Base-by-base conservation (phyloP, 2,888 invertebrate species). In the Drosophila nigricruria region DNA sequence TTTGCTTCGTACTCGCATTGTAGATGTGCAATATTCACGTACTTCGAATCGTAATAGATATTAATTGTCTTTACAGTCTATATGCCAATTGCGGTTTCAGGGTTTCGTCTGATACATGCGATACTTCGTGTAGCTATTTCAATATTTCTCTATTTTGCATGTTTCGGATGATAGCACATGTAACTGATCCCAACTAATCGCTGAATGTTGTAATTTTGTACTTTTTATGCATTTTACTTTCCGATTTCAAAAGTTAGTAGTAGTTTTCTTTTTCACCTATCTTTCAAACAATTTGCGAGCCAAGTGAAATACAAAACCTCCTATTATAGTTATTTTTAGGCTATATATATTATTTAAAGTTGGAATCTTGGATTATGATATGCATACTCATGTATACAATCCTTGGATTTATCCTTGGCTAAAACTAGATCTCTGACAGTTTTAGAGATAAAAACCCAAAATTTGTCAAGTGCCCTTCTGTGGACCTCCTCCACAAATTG, bases 1-100 rank as follows among this genome's bases (percentile, higher is more conserved):
- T 58, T 64, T 20, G 70, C 32, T 61, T 38, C 18, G 10, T 18
- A 58, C 53, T 57, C 34, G 47, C 43, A 49, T 60, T 63, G 30
- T 30, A 2, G 52, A 77, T 59, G 62, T 73, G 69, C 68, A 73
- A 70, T 73, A 63, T 77, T 73, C 59, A 70, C 63, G 70, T 66
- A 70, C 54, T 57, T 56, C 60, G 52, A 73, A 62, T 73, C 40
- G 78, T 40, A 73, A 74, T 71, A 74, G 74, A 59, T 74, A 74
- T 71, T 56, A 65, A 68, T 77, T 62, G 49, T 36, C 10, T 66
- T 56, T 50, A 58, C 64, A 54, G 53, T 63, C 42, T 40, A 34
- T 45, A 16, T 50, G 63, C 60, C 75, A 69, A 72, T 67, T 59
- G 40, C 56, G 65, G 34, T 57, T 36, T 63, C 79, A 73, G 65